Conservation (phyloP, 1,140 invertebrate species). For the Ericerus pela region DNA sequence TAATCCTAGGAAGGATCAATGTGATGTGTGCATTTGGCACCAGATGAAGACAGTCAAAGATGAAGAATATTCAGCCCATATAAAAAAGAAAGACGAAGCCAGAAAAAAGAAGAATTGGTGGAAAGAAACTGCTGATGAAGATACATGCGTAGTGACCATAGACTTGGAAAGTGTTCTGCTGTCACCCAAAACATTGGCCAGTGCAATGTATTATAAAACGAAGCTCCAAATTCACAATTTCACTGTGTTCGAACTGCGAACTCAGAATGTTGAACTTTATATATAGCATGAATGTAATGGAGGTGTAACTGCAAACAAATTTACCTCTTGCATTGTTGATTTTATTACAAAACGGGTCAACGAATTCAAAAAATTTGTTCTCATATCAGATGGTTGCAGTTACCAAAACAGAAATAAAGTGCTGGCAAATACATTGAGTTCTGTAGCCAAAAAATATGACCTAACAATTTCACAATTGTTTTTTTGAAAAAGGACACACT, state of each 20-base stretch:
- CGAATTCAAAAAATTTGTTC: slow-evolving; percentile 5
- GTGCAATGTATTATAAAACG: slow-evolving; percentile 23
- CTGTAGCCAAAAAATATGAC: background rate
- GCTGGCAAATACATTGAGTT: slow-evolving; percentile 13
- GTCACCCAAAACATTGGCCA: slow-evolving; percentile 19
- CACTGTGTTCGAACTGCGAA: slow-evolving; percentile 22
- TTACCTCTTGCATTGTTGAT: slow-evolving; percentile 20
- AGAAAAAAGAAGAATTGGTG: slow-evolving; percentile 14
- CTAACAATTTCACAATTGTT: too few relatives aligned
- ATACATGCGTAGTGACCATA: slow-evolving; percentile 13
- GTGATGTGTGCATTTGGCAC: slow-evolving; percentile 10
- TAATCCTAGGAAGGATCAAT: slow-evolving; percentile 5
- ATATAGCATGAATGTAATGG: slow-evolving; percentile 28
- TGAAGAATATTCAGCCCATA: background rate
- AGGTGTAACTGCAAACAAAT: slow-evolving; percentile 24
- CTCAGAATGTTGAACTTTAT: slow-evolving; percentile 24
- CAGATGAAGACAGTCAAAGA: slow-evolving; percentile 1
- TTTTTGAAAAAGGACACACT: too few relatives aligned
- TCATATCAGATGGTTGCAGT: slow-evolving; percentile 6
- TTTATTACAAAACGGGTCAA: slow-evolving; percentile 4
- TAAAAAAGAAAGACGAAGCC: slow-evolving; percentile 9
- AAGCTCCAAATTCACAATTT: slow-evolving; percentile 25
- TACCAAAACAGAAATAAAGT: slow-evolving; percentile 15
- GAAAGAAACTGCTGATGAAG: slow-evolving; percentile 11
- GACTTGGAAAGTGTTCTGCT: slow-evolving; percentile 17